Base-by-base conservation (phyloP, 2,113 vertebrate species). In the Tautogolabrus adspersus region DNA sequence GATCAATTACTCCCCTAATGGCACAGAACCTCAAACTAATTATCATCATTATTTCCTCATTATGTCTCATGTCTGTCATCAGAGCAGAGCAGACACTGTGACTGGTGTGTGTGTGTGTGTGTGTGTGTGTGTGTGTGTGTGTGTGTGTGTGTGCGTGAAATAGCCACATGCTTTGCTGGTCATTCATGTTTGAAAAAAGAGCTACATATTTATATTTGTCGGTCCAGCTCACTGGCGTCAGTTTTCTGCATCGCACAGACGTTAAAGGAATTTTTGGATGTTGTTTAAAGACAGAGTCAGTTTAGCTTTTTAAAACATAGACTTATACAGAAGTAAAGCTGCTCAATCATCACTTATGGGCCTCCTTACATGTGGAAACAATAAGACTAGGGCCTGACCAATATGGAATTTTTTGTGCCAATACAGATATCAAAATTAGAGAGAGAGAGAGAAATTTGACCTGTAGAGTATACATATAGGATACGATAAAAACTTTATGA, bases 1-100 rank as follows among this genome's bases (percentile, higher is more conserved):
- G 68, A 83, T 87, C 75, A 84, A 86, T 90, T 88, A 80, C 49
- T 0, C 64, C 55, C 60, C 56, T 75, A 87, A 91, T 90, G 77
- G 51, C 70, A 75, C 71, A 79, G 46, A 87, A 72, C 60, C 51
- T 75, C 58, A 19, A 23, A 64, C 67, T 89, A 85, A 88, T 89
- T 81, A 85, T 83, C 46, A 76, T 84, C 47, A 83, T 91, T 79
- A 86, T 68, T 77, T 67, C 58, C 66, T 79, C 69, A 83, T 87
- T 89, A 79, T 71, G 66, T 52, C 47, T 52, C 49, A 79, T 67
- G 71, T 75, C 60, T 52, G 30, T 80, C 76, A 70, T 59, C 69
- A 72, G 62, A 55, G 42, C 22, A 46, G 16, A 75, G 49, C 15
- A 3, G 3, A 21, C 54, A 37, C 19, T 60, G 16, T 19, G 40